A percentile compares a stretch with the other conserved stretches of the same genome.
Evolutionary conservation across 1,140 invertebrate genomes (phyloP).

Genomic region (Drosophila carrolli): DNA sequence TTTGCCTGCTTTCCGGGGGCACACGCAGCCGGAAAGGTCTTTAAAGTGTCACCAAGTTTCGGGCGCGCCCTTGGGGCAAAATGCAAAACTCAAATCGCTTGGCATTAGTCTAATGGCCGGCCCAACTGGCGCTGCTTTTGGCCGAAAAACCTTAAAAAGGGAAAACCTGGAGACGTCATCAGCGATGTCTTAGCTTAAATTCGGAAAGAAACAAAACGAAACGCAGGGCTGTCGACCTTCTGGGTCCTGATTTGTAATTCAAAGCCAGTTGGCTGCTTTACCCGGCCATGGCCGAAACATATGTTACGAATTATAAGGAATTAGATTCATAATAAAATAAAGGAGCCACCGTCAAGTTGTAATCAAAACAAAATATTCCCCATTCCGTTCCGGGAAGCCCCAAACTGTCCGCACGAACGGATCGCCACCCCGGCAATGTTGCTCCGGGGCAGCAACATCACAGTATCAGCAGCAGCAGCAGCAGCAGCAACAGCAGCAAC

Average conservation of each 20-base stretch:
- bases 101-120: conserved; percentile 76
- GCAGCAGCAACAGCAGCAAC: neutral
- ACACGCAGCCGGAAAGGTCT: conserved; percentile 46
- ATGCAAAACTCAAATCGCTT: conserved; percentile 75
- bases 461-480: conserved; percentile 1
- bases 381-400: conserved; percentile 22
- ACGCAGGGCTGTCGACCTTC: conserved; percentile 18
- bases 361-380: conserved; percentile 80
- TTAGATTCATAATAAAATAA: conserved; percentile 84
- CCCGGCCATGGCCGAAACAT: conserved; percentile 51
- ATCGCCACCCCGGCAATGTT: conserved; percentile 31
- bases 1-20: conserved; percentile 18
- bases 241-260: conserved; percentile 77
- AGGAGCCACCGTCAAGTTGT: conserved; percentile 71
- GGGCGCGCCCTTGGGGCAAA: conserved; percentile 35
- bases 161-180: conserved; percentile 56
- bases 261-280: conserved; percentile 65
- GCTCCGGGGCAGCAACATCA: conserved; percentile 18
- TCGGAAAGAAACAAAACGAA: conserved; percentile 15
- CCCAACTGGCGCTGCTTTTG: conserved; percentile 59
- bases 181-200: conserved; percentile 79
- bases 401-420: conserved; percentile 57
- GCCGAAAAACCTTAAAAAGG: conserved; percentile 14
- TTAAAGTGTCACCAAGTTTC: conserved; percentile 81
- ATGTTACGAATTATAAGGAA: conserved; percentile 83